Evolutionary conservation across 1,140 invertebrate species (phyloP), one percentile per base, ranked within the genome.

Genomic region (Chironomus tepperi): DNA sequence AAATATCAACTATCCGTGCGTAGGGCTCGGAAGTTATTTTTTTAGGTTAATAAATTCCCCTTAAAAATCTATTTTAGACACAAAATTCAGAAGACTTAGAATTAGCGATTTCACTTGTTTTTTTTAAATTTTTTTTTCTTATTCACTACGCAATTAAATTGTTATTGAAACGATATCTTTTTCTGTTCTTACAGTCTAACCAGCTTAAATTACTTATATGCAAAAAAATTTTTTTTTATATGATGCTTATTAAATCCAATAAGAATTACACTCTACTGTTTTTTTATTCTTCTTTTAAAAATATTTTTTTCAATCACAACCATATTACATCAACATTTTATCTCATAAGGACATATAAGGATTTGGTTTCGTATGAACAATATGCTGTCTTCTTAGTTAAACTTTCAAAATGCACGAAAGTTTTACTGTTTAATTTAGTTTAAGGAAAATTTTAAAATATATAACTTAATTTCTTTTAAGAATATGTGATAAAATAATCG

Each of bases 301-400:
- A 57, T 70, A 70, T 70, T 70, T 70, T 70, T 70, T 70, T 70
- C 19, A 21, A 57, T 70, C 65, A 70, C 65, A 70, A 70, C 65
- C 65, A 70, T 70, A 70, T 70, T 70, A 70, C 65, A 70, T 70
- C 65, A 70, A 70, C 65, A 70, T 70, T 70, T 57, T 70, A 70
- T 70, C 65, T 70, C 65, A 70, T 70, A 70, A 70, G 65, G 65
- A 70, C 65, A 70, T 70, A 70, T 70, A 70, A 70, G 65, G 65
- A 70, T 70, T 70, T 70, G 65, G 65, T 70, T 70, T 70, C 65
- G 65, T 70, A 70, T 70, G 65, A 70, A 70, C 65, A 70, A 70
- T 70, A 18, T 70, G n/a, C 9, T 70, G n/a, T 70, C 16, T 70
- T 70, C 16, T 70, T 70, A 12, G 3, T 57, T 57, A n/a, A 57